Percentiles rank a stretch among this genome's conserved stretches.
phyloP scores from a whole-genome alignment of 1,140 invertebrate genomes.

The Leptopilina clavipes region DNA sequence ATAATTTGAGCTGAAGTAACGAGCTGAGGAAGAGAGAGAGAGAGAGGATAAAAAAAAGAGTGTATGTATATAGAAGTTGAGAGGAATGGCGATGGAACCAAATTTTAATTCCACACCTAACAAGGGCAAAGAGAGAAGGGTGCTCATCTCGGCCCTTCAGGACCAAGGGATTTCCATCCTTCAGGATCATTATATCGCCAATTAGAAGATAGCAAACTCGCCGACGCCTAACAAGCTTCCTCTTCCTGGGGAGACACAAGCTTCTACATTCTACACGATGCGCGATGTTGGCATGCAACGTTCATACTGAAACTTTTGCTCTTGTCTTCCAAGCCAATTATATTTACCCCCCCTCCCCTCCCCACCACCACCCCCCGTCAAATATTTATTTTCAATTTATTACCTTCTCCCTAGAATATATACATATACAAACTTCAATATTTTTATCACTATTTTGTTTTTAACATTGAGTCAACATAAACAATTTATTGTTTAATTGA shows the following conservation, averaged over 20 bases:
- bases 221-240: conserved; percentile 75
- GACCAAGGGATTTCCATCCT: conserved; percentile 71
- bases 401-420: not conserved
- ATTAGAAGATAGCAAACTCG: conserved; percentile 74
- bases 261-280: conserved; percentile 45
- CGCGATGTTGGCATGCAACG: conserved; percentile 40
- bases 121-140: conserved; percentile 67
- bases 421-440: not conserved
- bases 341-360: not conserved
- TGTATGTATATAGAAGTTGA: conserved; percentile 37
- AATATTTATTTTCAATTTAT: conserved; percentile 31
- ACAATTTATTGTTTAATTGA: no score
- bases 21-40: conserved; percentile 46
- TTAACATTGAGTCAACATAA: no score
- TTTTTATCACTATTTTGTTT: no score
- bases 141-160: conserved; percentile 65
- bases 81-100: conserved; percentile 57
- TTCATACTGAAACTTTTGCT: conserved; percentile 21
- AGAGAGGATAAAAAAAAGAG: conserved; percentile 22
- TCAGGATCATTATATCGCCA: conserved; percentile 76
- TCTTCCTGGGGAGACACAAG: conserved; percentile 71
- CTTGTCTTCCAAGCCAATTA: conserved; percentile 22
- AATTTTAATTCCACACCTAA: conserved; percentile 74
- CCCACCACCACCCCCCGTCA: not conserved
- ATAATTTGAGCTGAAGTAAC: conserved; percentile 61